A percentile compares a stretch with the other conserved stretches of the same genome.
These are phyloP conservation scores for Harmothoe impar DNA, from an alignment of 2,888 invertebrate species.

Conservation along the genomic window DNA sequence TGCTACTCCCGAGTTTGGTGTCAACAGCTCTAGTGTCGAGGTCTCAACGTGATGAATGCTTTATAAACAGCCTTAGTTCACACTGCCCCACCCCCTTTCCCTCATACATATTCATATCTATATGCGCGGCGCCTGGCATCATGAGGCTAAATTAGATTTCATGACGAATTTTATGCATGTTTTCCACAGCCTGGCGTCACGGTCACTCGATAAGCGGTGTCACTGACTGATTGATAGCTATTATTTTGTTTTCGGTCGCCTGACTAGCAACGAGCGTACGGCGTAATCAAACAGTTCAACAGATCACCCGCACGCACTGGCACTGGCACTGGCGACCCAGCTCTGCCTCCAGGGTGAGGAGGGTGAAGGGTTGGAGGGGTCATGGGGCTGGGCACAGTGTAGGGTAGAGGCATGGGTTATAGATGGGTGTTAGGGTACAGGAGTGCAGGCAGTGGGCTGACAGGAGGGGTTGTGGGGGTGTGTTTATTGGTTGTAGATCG, in stretches of 20 bases:
- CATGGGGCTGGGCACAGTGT: neutral
- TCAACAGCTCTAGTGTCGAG: conserved; percentile 2
- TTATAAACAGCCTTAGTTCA: conserved; percentile 22
- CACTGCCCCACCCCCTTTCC: neutral
- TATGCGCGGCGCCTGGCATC: neutral
- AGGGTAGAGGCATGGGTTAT: too few species aligned
- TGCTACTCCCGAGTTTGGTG: neutral
- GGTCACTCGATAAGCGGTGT: neutral
- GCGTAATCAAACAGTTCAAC: conserved; percentile 3
- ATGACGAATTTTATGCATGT: neutral
- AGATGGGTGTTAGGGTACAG: too few species aligned
- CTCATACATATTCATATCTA: conserved; percentile 18
- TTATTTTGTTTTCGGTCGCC: neutral
- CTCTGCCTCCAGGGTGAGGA: neutral
- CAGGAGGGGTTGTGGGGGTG: too few species aligned
- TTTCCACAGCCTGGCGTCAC: neutral
- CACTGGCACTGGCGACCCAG: neutral
- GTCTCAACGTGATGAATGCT: neutral
- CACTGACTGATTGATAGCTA: neutral
- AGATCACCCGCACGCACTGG: neutral
- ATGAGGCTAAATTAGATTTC: neutral
- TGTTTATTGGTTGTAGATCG: too few species aligned
- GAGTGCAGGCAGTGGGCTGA: too few species aligned
- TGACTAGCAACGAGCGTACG: neutral
- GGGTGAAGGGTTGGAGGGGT: neutral